These are phyloP conservation scores for Epizoanthus ramosus DNA, from an alignment of 92 coral and sea anemone species.

Conservation along the genomic window DNA sequence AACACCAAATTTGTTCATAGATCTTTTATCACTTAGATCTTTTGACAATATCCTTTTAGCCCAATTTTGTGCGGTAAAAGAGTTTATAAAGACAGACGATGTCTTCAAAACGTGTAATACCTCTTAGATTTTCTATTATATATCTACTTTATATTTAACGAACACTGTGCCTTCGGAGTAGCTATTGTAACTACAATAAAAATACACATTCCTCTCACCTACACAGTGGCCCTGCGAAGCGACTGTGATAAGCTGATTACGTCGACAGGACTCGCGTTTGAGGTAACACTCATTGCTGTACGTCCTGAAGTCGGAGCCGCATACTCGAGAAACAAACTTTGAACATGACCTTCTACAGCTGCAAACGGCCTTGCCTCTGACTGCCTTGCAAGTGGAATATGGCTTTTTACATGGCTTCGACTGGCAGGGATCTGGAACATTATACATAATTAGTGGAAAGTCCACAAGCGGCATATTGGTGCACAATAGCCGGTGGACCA, in stretches of 20 bases:
- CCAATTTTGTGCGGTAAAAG: too few relatives aligned
- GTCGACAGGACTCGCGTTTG: slow-evolving; percentile 16
- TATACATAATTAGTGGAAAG: too few relatives aligned
- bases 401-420: slow-evolving; percentile 25
- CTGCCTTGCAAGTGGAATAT: background rate
- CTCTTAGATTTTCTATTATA: too few relatives aligned
- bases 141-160: too few relatives aligned
- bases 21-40: too few relatives aligned
- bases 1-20: too few relatives aligned
- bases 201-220: slow-evolving; percentile 6
- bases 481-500: too few relatives aligned
- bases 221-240: slow-evolving; percentile 6
- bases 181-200: too few relatives aligned
- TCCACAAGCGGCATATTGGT: too few relatives aligned
- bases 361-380: slow-evolving; percentile 14
- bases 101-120: too few relatives aligned
- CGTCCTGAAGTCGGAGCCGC: slow-evolving; percentile 17
- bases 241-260: background rate
- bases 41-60: too few relatives aligned
- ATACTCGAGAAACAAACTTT: slow-evolving; percentile 6
- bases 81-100: too few relatives aligned
- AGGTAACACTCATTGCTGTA: slow-evolving; percentile 27
- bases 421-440: background rate
- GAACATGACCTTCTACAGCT: slow-evolving; percentile 16
- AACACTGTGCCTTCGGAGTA: background rate